Evolutionary conservation across 37 sponge, comb jelly and placozoan genomes (phyloP).

Genomic region (Diacarnus erythraeanus): DNA sequence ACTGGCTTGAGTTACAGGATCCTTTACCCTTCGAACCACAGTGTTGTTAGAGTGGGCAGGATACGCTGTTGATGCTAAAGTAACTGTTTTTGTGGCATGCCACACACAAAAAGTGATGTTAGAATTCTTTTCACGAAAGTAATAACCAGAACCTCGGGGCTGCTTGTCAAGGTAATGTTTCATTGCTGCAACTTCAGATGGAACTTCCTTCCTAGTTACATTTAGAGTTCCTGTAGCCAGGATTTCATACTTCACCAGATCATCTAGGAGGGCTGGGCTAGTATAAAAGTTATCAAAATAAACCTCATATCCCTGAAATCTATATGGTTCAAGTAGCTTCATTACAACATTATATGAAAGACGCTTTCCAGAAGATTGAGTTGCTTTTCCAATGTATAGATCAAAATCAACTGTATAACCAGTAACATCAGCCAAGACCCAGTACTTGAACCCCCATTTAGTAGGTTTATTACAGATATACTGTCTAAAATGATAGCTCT

Average conservation of each 20-base stretch:
- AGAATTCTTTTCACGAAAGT: too few species aligned
- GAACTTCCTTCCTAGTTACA: too few species aligned
- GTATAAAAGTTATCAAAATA: too few species aligned
- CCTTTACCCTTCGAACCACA: too few species aligned
- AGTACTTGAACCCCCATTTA: constrained; percentile 59
- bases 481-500: constrained; percentile 1
- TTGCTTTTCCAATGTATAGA: constrained; percentile 38
- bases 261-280: not conserved
- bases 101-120: too few species aligned
- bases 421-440: constrained; percentile 8
- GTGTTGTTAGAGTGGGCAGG: constrained; percentile 28
- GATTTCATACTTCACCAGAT: constrained; percentile 4
- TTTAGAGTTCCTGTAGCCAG: constrained; percentile 55
- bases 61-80: constrained; percentile 41
- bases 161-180: too few species aligned
- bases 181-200: too few species aligned
- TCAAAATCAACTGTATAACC: constrained; percentile 39
- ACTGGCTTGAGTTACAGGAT: too few species aligned
- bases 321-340: not conserved
- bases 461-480: constrained; percentile 58
- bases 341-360: constrained; percentile 45
- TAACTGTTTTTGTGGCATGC: constrained; percentile 17
- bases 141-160: too few species aligned
- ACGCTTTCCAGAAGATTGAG: not conserved
- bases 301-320: constrained; percentile 51